Percentiles rank a stretch among this genome's conserved stretches.
Conservation (phyloP, 2,797 vertebrate genomes). For the Tachyglossus aculeatus region DNA sequence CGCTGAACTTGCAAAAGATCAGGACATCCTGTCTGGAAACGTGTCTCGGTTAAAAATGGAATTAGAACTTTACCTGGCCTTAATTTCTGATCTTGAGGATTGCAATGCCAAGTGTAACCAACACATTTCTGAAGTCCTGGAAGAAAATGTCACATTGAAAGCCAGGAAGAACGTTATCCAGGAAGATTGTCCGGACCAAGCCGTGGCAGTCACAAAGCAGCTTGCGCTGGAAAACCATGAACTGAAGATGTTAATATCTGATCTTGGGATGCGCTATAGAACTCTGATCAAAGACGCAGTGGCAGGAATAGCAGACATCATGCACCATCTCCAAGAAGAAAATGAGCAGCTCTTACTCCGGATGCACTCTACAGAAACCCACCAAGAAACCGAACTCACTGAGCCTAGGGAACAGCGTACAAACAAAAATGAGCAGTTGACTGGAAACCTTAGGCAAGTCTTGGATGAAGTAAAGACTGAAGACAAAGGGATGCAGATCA, state of each 20-base stretch:
- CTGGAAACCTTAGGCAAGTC: fast-evolving
- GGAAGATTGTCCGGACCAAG: not conserved
- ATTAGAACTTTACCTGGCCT: slow-evolving; percentile 22
- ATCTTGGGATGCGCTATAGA: slow-evolving; percentile 31
- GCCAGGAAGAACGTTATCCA: slow-evolving; percentile 13
- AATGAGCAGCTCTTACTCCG: not conserved
- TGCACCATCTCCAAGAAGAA: slow-evolving; percentile 17
- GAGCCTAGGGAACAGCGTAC: fast-evolving
- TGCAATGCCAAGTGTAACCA: slow-evolving; percentile 64
- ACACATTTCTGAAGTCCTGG: slow-evolving; percentile 75
- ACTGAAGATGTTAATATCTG: slow-evolving; percentile 36
- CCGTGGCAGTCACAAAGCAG: not conserved
- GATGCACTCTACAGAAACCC: slow-evolving; percentile 13
- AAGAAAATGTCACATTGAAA: slow-evolving; percentile 58
- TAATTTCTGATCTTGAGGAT: slow-evolving; percentile 61
- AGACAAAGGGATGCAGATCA: slow-evolving; percentile 26
- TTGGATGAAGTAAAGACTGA: not conserved
- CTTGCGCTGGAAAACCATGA: slow-evolving; percentile 46
- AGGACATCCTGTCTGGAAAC: not conserved
- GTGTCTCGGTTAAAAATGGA: slow-evolving; percentile 22
- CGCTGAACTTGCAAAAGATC: slow-evolving; percentile 19
- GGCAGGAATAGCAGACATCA: slow-evolving; percentile 8
- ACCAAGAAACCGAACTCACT: not conserved
- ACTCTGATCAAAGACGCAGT: slow-evolving; percentile 10
- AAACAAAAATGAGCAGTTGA: not conserved